A percentile compares a stretch with the other conserved stretches of the same genome.
Conservation (phyloP, 1,140 invertebrate genomes). For the Drosophila lowei region DNA sequence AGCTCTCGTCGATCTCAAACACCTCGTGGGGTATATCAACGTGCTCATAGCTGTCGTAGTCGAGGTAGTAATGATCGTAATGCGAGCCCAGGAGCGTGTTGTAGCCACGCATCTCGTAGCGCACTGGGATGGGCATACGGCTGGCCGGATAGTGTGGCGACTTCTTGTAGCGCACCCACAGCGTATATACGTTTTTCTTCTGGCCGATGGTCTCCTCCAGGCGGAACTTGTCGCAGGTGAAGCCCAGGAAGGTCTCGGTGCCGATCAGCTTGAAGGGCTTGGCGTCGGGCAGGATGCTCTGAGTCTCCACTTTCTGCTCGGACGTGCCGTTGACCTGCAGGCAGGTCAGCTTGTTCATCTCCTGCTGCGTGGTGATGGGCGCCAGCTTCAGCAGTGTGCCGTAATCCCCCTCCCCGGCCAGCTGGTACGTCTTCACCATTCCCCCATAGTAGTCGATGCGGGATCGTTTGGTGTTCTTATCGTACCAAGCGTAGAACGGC, state of each 20-base stretch:
- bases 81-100: constrained; percentile 96
- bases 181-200: constrained; percentile 94
- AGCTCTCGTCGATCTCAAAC: constrained; percentile 87
- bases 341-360: constrained; percentile 90
- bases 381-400: constrained; percentile 93
- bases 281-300: constrained; percentile 93
- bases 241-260: constrained; percentile 87
- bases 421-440: constrained; percentile 95
- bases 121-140: constrained; percentile 86
- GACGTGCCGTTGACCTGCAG: constrained; percentile 92
- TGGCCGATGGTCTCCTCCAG: constrained; percentile 87
- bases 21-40: constrained; percentile 88
- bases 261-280: constrained; percentile 88
- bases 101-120: constrained; percentile 97
- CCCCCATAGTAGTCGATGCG: constrained; percentile 98
- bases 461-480: constrained; percentile 88
- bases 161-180: constrained; percentile 91
- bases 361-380: constrained; percentile 91
- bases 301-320: constrained; percentile 86
- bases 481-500: constrained; percentile 95
- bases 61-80: constrained; percentile 97
- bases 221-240: constrained; percentile 90
- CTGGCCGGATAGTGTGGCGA: constrained; percentile 80
- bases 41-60: constrained; percentile 90
- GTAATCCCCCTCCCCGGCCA: constrained; percentile 86